A percentile compares a stretch with the other conserved stretches of the same genome.
phyloP scores from a whole-genome alignment of 1,140 invertebrate species.

The Harlomillsia oculata region DNA sequence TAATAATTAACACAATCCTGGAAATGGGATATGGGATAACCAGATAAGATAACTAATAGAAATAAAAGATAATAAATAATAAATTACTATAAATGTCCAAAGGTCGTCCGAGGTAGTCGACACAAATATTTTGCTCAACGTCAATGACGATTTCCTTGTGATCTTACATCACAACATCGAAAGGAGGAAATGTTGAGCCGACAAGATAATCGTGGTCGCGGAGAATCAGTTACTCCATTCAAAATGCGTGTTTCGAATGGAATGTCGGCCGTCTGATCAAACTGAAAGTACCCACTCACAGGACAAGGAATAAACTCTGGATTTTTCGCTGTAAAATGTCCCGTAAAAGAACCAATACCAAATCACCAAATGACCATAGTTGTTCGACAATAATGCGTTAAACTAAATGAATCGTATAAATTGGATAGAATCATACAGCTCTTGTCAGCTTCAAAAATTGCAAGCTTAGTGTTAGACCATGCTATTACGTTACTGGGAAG shows the following conservation, averaged over 20 bases:
- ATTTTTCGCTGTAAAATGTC: slow-evolving; percentile 43
- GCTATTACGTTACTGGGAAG: no score
- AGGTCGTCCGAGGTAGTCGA: slow-evolving; percentile 49
- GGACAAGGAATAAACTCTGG: slow-evolving; percentile 49
- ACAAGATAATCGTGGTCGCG: slow-evolving; percentile 47
- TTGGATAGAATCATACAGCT: no score
- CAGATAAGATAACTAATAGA: not conserved
- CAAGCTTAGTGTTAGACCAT: no score
- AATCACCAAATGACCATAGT: no score
- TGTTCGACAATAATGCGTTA: no score
- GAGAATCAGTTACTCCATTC: slow-evolving; percentile 49
- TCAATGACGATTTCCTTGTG: slow-evolving; percentile 48
- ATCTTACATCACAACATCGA: slow-evolving; percentile 44
- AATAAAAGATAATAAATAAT: not conserved
- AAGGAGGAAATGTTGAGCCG: slow-evolving; percentile 47
- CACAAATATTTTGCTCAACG: slow-evolving; percentile 49
- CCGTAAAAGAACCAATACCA: no score
- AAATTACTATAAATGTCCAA: slow-evolving; percentile 45
- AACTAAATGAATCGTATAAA: no score
- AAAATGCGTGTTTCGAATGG: slow-evolving; percentile 46
- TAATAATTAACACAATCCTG: no score
- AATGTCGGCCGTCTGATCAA: slow-evolving; percentile 43
- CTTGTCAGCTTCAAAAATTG: no score
- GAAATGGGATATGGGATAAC: no score
- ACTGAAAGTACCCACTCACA: slow-evolving; percentile 47